These are phyloP conservation scores for Poicephalus meyeri DNA, from an alignment of 2,113 vertebrate genomes.

Conservation along the genomic window DNA sequence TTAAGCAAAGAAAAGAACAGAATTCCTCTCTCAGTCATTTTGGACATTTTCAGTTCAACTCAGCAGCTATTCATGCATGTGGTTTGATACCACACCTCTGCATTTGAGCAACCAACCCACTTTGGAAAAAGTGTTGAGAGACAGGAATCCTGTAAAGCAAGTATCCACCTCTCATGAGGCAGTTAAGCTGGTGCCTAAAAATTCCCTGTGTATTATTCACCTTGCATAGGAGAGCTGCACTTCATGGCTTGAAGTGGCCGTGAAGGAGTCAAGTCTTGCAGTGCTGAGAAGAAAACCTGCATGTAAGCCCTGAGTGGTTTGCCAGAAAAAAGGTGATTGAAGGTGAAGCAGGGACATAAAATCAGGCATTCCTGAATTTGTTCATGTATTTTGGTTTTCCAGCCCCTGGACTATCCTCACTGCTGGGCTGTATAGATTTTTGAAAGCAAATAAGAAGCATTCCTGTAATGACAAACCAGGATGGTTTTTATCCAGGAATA, in stretches of 20 bases:
- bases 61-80: not conserved
- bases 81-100: not conserved
- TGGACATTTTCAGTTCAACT: not conserved
- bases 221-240: not conserved
- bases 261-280: not conserved
- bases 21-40: not conserved
- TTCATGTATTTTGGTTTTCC: not conserved
- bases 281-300: not conserved
- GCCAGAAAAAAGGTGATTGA: not conserved
- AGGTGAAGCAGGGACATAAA: not conserved
- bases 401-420: not conserved
- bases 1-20: not conserved
- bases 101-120: not conserved
- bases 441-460: not conserved
- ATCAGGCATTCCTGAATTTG: not conserved
- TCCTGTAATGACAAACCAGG: not conserved
- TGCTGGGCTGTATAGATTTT: not conserved
- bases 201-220: not conserved
- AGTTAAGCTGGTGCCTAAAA: not conserved
- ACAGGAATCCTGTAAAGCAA: not conserved
- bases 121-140: not conserved
- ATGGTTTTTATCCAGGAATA: not conserved
- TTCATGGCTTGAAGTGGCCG: not conserved
- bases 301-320: not conserved
- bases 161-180: not conserved